A percentile compares a stretch with the other conserved stretches of the same genome.
Conservation (phyloP, 1,140 invertebrate genomes). For the Ganaspis sp. region DNA sequence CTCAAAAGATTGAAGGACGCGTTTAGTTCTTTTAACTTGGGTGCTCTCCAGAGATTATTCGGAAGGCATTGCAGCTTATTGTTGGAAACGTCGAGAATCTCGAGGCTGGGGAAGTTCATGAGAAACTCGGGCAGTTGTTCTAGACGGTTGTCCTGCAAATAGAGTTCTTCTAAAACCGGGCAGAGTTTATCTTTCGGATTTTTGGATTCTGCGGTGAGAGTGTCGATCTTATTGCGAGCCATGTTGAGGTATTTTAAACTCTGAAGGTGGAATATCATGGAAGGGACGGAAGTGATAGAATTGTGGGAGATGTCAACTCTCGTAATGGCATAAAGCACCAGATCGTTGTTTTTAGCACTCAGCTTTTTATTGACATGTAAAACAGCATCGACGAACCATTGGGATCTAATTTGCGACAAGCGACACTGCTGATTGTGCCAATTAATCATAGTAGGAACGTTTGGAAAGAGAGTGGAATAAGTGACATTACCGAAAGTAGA, state of each 20-base stretch:
- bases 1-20: slow-evolving; percentile 92
- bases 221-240: slow-evolving; percentile 88
- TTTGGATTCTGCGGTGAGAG: slow-evolving; percentile 67
- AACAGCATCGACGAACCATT: slow-evolving; percentile 92
- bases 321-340: slow-evolving; percentile 92
- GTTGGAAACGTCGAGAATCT: slow-evolving; percentile 92
- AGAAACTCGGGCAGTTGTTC: slow-evolving; percentile 87
- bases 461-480: slow-evolving; percentile 89
- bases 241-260: slow-evolving; percentile 86
- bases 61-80: slow-evolving; percentile 94
- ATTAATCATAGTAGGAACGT: slow-evolving; percentile 92
- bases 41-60: slow-evolving; percentile 92
- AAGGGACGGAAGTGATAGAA: slow-evolving; percentile 87
- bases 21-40: slow-evolving; percentile 93
- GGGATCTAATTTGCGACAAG: slow-evolving; percentile 81
- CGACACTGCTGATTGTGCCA: slow-evolving; percentile 92
- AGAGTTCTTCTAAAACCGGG: slow-evolving; percentile 91
- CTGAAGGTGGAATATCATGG: slow-evolving; percentile 87
- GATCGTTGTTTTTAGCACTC: slow-evolving; percentile 82
- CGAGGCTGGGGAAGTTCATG: slow-evolving; percentile 88
- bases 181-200: slow-evolving; percentile 79
- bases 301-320: slow-evolving; percentile 96
- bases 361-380: slow-evolving; percentile 90
- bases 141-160: slow-evolving; percentile 91
- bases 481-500: slow-evolving; percentile 82